Percentiles rank a stretch among this genome's conserved stretches.
Conservation (phyloP, 2,113 vertebrate species). For the Galbula dea region DNA sequence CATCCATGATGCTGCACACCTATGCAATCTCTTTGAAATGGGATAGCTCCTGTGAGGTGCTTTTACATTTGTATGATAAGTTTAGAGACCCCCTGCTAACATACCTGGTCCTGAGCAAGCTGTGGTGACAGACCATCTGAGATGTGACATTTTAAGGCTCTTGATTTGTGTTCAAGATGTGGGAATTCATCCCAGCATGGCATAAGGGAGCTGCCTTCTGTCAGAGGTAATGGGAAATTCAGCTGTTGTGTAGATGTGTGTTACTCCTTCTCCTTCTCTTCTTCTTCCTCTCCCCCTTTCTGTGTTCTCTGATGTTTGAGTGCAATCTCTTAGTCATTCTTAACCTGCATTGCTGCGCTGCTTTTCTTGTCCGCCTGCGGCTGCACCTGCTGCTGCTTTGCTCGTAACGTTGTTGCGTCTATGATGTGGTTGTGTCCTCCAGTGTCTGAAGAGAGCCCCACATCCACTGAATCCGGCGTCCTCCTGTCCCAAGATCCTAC, state of each 20-base stretch:
- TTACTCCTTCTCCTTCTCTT: background rate
- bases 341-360: slow-evolving; percentile 13
- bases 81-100: background rate
- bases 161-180: background rate
- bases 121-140: background rate
- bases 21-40: background rate
- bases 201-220: background rate
- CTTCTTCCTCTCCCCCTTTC: background rate
- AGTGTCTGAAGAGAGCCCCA: slow-evolving; percentile 91
- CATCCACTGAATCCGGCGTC: slow-evolving; percentile 83
- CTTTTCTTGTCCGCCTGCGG: slow-evolving; percentile 21
- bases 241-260: background rate
- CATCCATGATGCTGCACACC: background rate
- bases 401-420: slow-evolving; percentile 77
- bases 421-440: slow-evolving; percentile 77
- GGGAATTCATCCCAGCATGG: background rate
- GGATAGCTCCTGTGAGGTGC: background rate
- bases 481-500: slow-evolving; percentile 89
- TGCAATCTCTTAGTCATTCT: slow-evolving; percentile 4
- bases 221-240: background rate
- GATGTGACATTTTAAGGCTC: background rate
- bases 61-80: background rate
- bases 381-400: slow-evolving; percentile 44
- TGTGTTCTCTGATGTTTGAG: background rate
- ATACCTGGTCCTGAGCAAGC: background rate